Evolutionary conservation across 2,888 invertebrate species (phyloP).

Genomic region (Koerneria pararmatus): DNA sequence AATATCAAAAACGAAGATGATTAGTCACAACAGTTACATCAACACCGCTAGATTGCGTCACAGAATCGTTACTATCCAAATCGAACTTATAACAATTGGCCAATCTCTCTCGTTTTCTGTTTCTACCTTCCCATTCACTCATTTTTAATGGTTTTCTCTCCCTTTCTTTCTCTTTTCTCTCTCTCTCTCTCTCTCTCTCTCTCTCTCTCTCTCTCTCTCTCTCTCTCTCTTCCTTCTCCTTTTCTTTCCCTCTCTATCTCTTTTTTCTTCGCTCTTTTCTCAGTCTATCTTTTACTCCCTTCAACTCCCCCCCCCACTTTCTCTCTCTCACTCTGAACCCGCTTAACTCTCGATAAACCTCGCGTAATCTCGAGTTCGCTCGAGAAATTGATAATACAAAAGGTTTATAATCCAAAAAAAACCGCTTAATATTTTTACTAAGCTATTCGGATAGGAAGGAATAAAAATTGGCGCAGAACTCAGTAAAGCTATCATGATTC

Average conservation of each 20-base stretch:
- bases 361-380: too few relatives aligned
- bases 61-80: background rate
- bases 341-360: too few relatives aligned
- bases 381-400: too few relatives aligned
- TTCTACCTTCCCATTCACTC: slow-evolving; percentile 1
- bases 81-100: background rate
- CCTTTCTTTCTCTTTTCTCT: slow-evolving; percentile 12
- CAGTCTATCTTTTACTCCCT: background rate
- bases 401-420: too few relatives aligned
- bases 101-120: slow-evolving; percentile 7
- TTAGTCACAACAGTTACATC: too few relatives aligned
- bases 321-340: background rate
- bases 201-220: background rate
- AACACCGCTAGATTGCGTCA: background rate
- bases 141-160: too few relatives aligned
- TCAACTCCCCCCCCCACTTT: background rate
- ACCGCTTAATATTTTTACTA: too few relatives aligned
- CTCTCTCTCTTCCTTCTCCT: slow-evolving; percentile 9
- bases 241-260: slow-evolving; percentile 3
- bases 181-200: slow-evolving; percentile 13
- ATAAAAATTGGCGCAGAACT: too few relatives aligned
- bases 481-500: too few relatives aligned
- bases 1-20: too few relatives aligned
- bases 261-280: background rate
- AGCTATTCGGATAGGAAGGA: too few relatives aligned